A percentile compares a stretch with the other conserved stretches of the same genome.
Conservation (phyloP, 2,797 vertebrate species). For the Pangasius krempfi region DNA sequence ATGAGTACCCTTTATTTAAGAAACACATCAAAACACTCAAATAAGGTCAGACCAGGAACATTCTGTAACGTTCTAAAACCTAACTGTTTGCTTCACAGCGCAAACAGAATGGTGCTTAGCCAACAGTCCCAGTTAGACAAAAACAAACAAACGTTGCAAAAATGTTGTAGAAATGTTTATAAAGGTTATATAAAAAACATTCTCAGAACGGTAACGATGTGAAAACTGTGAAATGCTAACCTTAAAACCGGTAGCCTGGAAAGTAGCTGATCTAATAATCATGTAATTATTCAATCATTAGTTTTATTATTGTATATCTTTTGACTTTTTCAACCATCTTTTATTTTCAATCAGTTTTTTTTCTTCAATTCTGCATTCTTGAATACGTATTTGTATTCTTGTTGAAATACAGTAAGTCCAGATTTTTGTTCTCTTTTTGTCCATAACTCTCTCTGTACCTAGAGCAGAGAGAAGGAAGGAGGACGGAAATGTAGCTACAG, state of each 20-base stretch:
- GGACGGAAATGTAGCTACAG: conserved; percentile 6
- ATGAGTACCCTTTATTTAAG: background rate
- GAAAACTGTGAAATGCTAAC: background rate
- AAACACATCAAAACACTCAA: no score
- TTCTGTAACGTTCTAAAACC: background rate
- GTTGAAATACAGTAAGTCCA: background rate
- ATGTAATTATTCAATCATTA: background rate
- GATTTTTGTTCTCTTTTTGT: background rate
- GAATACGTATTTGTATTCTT: background rate
- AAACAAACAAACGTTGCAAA: background rate
- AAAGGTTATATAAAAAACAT: background rate
- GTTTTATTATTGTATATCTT: background rate
- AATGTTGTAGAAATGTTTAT: background rate
- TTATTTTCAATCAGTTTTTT: background rate
- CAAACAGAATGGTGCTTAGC: background rate
- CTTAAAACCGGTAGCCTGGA: background rate
- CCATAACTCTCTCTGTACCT: background rate
- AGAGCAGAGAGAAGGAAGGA: background rate
- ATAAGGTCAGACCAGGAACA: background rate
- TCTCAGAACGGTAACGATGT: background rate
- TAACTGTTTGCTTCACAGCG: background rate
- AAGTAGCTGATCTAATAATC: background rate
- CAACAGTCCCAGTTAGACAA: background rate
- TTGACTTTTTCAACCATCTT: background rate
- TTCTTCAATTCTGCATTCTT: background rate